A percentile compares a stretch with the other conserved stretches of the same genome.
Evolutionary conservation across 2,113 vertebrate genomes (phyloP).

Genomic region (Dryoscopus gambensis): DNA sequence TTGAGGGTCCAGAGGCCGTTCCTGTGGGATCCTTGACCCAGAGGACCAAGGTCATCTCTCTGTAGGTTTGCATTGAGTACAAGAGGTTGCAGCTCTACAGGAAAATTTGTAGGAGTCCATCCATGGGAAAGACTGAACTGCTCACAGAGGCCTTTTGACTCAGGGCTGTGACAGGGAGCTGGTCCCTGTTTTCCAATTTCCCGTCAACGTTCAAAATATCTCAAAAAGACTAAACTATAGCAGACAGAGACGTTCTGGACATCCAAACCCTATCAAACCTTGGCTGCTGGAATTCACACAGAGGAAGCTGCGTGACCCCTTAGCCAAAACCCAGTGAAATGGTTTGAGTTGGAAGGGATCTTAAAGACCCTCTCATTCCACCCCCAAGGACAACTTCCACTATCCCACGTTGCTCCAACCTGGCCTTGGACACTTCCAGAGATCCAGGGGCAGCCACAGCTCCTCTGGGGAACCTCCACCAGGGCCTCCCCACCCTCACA

Average conservation of each 20-base stretch:
- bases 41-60: not conserved
- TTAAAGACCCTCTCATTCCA: not conserved
- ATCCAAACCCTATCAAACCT: not conserved
- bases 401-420: accelerated
- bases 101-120: not conserved
- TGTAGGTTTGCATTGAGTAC: not conserved
- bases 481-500: not conserved
- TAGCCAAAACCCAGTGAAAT: not conserved
- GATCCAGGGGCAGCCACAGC: not conserved
- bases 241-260: not conserved
- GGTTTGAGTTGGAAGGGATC: not conserved
- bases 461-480: accelerated
- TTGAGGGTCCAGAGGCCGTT: not conserved
- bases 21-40: not conserved
- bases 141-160: not conserved
- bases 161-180: not conserved
- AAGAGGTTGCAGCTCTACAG: not conserved
- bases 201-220: not conserved
- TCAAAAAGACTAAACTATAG: not conserved
- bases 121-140: not conserved
- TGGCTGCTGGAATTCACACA: not conserved
- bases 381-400: not conserved
- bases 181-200: not conserved
- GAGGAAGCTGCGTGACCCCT: not conserved
- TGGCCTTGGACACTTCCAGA: not conserved